A percentile compares a stretch with the other conserved stretches of the same genome.
Conservation (phyloP, 2,888 invertebrate species). For the Catocala nupta region DNA sequence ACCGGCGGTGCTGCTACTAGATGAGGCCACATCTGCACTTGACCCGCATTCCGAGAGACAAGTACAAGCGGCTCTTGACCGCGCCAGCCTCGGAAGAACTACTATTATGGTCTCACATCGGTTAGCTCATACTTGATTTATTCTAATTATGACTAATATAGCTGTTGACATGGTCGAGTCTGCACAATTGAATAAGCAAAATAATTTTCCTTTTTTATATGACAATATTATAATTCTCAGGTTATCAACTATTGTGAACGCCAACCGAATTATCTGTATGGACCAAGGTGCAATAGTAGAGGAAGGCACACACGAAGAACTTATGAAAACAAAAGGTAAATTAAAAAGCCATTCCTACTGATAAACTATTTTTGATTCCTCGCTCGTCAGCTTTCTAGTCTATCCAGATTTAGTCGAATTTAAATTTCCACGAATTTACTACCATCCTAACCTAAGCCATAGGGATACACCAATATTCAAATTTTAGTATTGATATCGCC, state of each 20-base stretch:
- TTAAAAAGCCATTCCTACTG: not conserved
- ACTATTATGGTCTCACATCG: conserved; percentile 92
- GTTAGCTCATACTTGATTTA: conserved; percentile 37
- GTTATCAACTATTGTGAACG: conserved; percentile 91
- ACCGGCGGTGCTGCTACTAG: conserved; percentile 91
- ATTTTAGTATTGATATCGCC: too few relatives aligned
- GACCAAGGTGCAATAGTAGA: conserved; percentile 91
- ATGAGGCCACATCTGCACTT: conserved; percentile 95
- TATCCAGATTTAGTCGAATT: too few relatives aligned
- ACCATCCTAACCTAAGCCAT: too few relatives aligned
- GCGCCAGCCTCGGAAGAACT: conserved; percentile 91
- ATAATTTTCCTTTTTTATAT: not conserved
- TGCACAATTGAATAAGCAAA: too few relatives aligned
- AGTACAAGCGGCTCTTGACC: conserved; percentile 93
- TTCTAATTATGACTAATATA: not conserved
- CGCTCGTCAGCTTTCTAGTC: too few relatives aligned
- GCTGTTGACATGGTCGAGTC: too few relatives aligned
- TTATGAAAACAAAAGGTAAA: conserved; percentile 89
- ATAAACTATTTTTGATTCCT: too few relatives aligned
- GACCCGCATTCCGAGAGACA: conserved; percentile 93
- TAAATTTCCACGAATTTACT: too few relatives aligned
- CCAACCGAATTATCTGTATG: conserved; percentile 91
- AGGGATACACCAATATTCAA: too few relatives aligned
- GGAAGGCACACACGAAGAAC: conserved; percentile 91
- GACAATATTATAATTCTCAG: conserved; percentile 56